These are phyloP conservation scores for Spodoptera exigua DNA, from an alignment of 2,888 invertebrate genomes.

Conservation along the genomic window DNA sequence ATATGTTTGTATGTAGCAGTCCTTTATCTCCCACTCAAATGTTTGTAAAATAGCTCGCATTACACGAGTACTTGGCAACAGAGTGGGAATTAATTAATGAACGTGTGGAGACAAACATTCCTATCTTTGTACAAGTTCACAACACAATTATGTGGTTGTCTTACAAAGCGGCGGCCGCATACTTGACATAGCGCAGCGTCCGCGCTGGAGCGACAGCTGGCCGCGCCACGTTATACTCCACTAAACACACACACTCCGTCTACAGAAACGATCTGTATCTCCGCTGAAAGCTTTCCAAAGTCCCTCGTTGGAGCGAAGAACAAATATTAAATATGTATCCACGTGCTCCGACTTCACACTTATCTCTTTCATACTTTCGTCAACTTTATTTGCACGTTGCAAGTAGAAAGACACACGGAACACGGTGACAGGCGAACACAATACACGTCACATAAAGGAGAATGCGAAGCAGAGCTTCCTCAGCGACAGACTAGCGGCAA, in stretches of 20 bases:
- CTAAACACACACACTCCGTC: background rate
- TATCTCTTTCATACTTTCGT: no score
- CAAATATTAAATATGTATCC: no score
- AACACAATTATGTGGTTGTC: slow-evolving; percentile 33
- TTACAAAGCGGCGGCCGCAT: slow-evolving; percentile 38
- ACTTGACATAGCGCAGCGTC: slow-evolving; percentile 17
- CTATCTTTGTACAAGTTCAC: slow-evolving; percentile 29
- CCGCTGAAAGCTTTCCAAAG: no score
- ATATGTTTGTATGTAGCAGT: background rate
- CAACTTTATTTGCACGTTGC: slow-evolving; percentile 5
- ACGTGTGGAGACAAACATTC: slow-evolving; percentile 37
- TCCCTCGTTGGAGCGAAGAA: no score
- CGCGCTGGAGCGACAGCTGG: slow-evolving; percentile 3
- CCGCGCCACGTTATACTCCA: slow-evolving; percentile 17
- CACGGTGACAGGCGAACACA: slow-evolving; percentile 19
- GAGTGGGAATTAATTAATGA: slow-evolving; percentile 24
- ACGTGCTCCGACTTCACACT: no score
- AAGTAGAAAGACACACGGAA: slow-evolving; percentile 12
- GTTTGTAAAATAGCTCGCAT: background rate
- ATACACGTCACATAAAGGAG: slow-evolving; percentile 16
- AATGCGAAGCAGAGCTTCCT: no score
- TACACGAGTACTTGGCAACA: slow-evolving; percentile 16
- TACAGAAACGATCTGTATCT: no score
- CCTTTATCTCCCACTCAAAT: background rate
- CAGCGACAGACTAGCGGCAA: background rate